Evolutionary conservation across 2,888 invertebrate species (phyloP).

Genomic region (Malacosoma neustria): DNA sequence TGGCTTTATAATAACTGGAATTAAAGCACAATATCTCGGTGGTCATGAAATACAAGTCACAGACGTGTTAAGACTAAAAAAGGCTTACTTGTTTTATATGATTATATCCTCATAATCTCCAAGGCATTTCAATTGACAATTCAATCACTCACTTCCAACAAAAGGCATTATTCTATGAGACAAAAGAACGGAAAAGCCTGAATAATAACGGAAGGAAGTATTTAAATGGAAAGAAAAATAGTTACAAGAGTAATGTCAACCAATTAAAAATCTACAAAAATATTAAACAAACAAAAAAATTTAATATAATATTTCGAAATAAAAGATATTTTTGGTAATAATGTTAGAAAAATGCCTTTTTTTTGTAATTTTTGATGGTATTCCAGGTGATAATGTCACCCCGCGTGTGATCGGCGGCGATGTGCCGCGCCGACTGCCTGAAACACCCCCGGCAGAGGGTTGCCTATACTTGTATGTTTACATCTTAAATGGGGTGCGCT

Average conservation of each 20-base stretch:
- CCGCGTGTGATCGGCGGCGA: conserved; percentile 45
- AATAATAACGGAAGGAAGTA: not conserved
- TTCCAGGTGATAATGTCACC: conserved; percentile 6
- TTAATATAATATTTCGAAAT: not conserved
- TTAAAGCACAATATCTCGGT: too few species aligned
- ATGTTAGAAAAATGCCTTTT: not conserved
- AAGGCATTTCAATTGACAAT: not conserved
- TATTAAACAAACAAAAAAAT: not conserved
- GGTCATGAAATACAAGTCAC: too few species aligned
- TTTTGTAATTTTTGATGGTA: conserved; percentile 1
- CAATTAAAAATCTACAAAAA: not conserved
- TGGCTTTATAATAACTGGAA: too few species aligned
- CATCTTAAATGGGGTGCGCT: conserved; percentile 64
- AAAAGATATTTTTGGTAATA: not conserved
- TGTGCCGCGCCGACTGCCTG: conserved; percentile 53
- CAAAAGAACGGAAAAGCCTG: not conserved
- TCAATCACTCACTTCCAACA: not conserved
- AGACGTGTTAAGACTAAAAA: too few species aligned
- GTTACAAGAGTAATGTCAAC: not conserved
- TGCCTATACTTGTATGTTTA: conserved; percentile 65
- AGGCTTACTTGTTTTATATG: not conserved
- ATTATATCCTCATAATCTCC: not conserved
- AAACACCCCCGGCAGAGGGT: conserved; percentile 31
- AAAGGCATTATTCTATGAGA: not conserved
- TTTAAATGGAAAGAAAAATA: not conserved